These are phyloP conservation scores for Rhinatrema bivittatum DNA, from an alignment of 2,797 vertebrate species.

Conservation along the genomic window DNA sequence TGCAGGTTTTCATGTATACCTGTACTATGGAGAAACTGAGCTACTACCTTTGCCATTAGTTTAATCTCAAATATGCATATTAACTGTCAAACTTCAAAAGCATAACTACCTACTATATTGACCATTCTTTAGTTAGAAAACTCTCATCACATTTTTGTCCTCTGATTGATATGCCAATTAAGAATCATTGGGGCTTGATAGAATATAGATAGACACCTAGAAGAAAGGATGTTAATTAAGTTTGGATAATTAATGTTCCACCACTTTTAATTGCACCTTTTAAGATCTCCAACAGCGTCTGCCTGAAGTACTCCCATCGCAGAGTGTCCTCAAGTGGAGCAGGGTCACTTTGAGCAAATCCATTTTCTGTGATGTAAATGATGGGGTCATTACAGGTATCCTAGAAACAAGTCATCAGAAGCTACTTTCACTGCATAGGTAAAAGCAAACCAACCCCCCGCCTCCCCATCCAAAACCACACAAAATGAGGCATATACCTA, in stretches of 20 bases:
- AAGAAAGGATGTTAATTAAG: conserved; percentile 50
- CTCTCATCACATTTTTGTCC: conserved; percentile 24
- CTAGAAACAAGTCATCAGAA: conserved; percentile 60
- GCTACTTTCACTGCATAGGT: conserved; percentile 25
- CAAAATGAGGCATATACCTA: conserved; percentile 57
- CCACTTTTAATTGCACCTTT: conserved; percentile 66
- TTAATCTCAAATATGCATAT: too few species aligned
- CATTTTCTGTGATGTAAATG: conserved; percentile 84
- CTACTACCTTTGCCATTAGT: too few species aligned
- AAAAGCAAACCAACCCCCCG: too few species aligned
- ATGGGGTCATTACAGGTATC: conserved; percentile 68
- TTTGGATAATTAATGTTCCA: conserved; percentile 51
- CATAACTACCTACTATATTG: too few species aligned
- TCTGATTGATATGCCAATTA: conserved; percentile 37
- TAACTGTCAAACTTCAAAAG: too few species aligned
- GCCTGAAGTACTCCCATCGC: conserved; percentile 60
- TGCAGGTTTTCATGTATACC: too few species aligned
- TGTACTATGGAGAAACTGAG: too few species aligned
- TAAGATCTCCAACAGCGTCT: conserved; percentile 69
- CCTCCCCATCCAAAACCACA: too few species aligned
- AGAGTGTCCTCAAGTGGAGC: conserved; percentile 62
- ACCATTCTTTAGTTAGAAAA: too few species aligned
- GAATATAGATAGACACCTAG: conserved; percentile 43
- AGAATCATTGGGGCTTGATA: conserved; percentile 41
- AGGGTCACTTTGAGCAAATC: conserved; percentile 71